Evolutionary conservation across 2,888 invertebrate species (phyloP), one percentile per base, ranked within the genome.

Genomic region (Syritta pipiens): DNA sequence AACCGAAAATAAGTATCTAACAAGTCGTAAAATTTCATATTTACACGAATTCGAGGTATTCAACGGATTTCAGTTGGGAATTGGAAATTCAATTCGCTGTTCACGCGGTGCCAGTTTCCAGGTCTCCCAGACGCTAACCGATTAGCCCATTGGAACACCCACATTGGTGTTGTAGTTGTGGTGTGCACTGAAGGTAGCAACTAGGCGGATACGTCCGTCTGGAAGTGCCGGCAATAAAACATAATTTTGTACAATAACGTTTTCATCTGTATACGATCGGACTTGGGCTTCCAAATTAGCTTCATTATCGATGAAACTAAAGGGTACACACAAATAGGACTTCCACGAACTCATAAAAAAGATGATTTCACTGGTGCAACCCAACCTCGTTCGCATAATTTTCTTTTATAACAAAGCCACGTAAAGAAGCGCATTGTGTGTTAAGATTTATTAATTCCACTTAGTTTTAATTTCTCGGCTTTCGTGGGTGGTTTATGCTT

Each of bases 1-100:
- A 79, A 79, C 79, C 67, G 79, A 79, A 79, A 79, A 79, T 72
- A 79, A 79, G 79, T 79, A 79, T 79, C 72, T 74, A 79, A 79
- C 79, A 79, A 79, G 79, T 79, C 79, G 79, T 79, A 79, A 79
- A 79, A 79, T 79, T 79, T 79, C 79, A 79, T 79, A 79, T 79
- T 79, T 79, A 79, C 79, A 74, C 79, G 67, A 67, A 72, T 72
- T 72, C 77, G 65, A 65, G 71, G 76, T 71, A 51, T 55, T 68
- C 74, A 37, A 40, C 40, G 71, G 37, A 60, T 59, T 51, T 53
- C 59, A 37, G 42, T 37, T 59, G 71, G 72, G 65, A 67, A 72
- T 74, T 72, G 55, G 44, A 62, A 57, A 79, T 67, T 79, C 67
- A 79, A 79, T 74, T 79, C 79, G 30, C 30, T 59, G 49, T 49